phyloP scores from a whole-genome alignment of 2,113 vertebrate genomes.

The Tonatia bakeri region DNA sequence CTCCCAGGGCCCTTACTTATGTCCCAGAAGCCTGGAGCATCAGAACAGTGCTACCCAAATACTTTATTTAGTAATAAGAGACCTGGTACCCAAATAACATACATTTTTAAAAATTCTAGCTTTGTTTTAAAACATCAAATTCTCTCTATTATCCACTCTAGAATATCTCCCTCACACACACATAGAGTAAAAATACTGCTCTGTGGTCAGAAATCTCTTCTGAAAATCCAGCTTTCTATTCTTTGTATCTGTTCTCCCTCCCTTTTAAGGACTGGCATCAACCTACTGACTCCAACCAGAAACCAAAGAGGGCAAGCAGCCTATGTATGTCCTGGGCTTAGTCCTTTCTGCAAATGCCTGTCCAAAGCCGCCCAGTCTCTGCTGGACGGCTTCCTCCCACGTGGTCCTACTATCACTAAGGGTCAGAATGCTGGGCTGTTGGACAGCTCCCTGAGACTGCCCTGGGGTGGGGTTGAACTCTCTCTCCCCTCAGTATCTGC shows the following conservation, averaged over 20 bases:
- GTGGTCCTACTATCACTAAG: no score
- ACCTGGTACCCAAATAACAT: neutral
- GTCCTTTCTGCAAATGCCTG: neutral
- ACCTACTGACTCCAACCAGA: neutral
- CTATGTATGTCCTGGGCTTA: neutral
- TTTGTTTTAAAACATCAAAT: neutral
- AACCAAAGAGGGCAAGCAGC: neutral
- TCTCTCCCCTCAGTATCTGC: neutral
- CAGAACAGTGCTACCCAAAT: neutral
- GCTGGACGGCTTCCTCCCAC: neutral
- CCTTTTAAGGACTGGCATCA: neutral
- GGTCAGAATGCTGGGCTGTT: neutral
- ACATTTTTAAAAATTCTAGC: neutral
- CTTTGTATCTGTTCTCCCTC: neutral
- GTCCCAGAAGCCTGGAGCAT: neutral
- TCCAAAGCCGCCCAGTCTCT: neutral
- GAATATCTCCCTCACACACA: neutral
- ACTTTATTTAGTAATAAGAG: neutral
- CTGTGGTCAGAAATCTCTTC: neutral
- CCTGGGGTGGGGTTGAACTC: neutral
- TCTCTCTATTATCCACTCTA: neutral
- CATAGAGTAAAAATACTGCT: neutral
- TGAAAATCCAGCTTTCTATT: neutral
- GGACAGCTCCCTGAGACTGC: neutral
- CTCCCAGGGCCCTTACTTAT: neutral